Evolutionary conservation across 2,797 vertebrate species (phyloP), one percentile per base, ranked within the genome.

Genomic region (Miichthys miiuy): DNA sequence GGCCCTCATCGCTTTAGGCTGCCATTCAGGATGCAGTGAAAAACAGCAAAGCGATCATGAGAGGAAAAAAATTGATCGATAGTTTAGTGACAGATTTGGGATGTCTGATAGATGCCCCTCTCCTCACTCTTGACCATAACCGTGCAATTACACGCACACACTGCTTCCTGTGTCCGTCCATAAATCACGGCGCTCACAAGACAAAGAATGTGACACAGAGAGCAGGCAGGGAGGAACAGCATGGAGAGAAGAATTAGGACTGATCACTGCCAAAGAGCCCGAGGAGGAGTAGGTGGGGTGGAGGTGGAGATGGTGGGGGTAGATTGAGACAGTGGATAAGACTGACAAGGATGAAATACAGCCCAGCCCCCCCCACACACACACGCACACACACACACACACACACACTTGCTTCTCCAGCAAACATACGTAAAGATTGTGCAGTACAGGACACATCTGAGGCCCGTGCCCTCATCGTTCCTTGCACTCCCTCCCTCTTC

Each of bases 151-250:
- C 84, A 72, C 83, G 66, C 63, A 68, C 54, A 55, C 72, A 63
- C 46, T 23, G 61, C 85, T 91, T 92, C 91, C 90, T 86, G 76
- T 82, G 82, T 89, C 80, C 4, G 7, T 80, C 85, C 87, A 92
- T 92, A 90, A 92, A 93, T 91, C 88, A 87, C 56, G 13, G 63
- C 21, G 7, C 85, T 90, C 87, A 85, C 88, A 85, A 92, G 88
- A 91, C 89, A 90, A 91, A 90, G 89, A 94, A 90, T 91, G 91
- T 86, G 86, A 91, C 86, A 83, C 55, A 66, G 77, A 77, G 63
- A 88, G 68, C 54, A 80, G 77, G 58, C 68, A 77, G 77, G 60
- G 85, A 80, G 87, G 73, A 77, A 79, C 68, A 25, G 76, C 62
- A 72, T 20, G 13, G 60, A 79, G 78, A 51, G 69, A 72, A 75